These are phyloP conservation scores for Protodeltote pygarga DNA, from an alignment of 2,888 invertebrate genomes.

Conservation along the genomic window DNA sequence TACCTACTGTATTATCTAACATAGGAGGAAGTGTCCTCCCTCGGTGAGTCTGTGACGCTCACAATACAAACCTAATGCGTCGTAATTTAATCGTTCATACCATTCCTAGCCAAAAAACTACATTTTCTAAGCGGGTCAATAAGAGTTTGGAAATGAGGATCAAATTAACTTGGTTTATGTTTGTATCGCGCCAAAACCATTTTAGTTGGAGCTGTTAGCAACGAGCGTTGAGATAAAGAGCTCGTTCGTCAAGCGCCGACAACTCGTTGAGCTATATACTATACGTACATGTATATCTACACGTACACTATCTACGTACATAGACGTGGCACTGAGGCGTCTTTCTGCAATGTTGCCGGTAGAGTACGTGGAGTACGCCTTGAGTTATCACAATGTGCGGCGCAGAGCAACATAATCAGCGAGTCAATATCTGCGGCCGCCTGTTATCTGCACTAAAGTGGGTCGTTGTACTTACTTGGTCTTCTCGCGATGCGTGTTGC, in stretches of 20 bases:
- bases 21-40: slow-evolving; percentile 47
- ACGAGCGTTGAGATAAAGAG: slow-evolving; percentile 47
- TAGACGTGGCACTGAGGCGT: slow-evolving; percentile 11
- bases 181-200: slow-evolving; percentile 20
- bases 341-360: slow-evolving; percentile 26
- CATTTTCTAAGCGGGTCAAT: slow-evolving; percentile 49
- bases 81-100: slow-evolving; percentile 38
- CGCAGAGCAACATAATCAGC: slow-evolving; percentile 57
- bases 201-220: slow-evolving; percentile 39
- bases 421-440: slow-evolving; percentile 64
- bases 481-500: slow-evolving; percentile 43
- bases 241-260: slow-evolving; percentile 47
- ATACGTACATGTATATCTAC: slow-evolving; percentile 2
- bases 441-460: slow-evolving; percentile 62
- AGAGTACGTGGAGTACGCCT: slow-evolving; percentile 31
- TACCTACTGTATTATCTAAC: slow-evolving; percentile 12
- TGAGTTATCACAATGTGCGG: slow-evolving; percentile 44
- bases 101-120: slow-evolving; percentile 43
- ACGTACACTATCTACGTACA: slow-evolving; percentile 6
- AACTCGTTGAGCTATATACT: slow-evolving; percentile 30
- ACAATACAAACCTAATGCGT: slow-evolving; percentile 21
- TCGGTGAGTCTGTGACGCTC: slow-evolving; percentile 31
- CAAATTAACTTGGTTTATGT: slow-evolving; percentile 25
- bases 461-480: slow-evolving; percentile 72
- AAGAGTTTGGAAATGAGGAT: slow-evolving; percentile 47